A percentile compares a stretch with the other conserved stretches of the same genome.
Evolutionary conservation across 2,113 vertebrate species (phyloP).

Genomic region (Spizaetus ornatus): DNA sequence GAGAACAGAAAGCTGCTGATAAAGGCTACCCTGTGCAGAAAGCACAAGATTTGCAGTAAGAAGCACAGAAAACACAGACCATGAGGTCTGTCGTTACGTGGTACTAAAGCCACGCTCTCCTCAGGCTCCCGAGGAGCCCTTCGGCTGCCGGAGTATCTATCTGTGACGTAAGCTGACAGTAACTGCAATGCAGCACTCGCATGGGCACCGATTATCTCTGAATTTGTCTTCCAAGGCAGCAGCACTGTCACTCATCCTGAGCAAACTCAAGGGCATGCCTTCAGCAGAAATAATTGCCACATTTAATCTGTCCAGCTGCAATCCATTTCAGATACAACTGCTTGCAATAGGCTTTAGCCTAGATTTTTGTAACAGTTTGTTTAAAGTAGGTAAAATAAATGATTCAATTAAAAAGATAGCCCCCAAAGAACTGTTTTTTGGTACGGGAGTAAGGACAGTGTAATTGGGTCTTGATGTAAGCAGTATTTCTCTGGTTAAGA

Average conservation of each 20-base stretch:
- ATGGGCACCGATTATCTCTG: not conserved
- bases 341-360: not conserved
- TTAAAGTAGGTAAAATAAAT: constrained; percentile 49
- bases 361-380: not conserved
- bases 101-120: not conserved
- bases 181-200: constrained; percentile 63
- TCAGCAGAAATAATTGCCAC: not conserved
- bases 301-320: not conserved
- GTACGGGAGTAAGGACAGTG: not conserved
- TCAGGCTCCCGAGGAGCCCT: not conserved
- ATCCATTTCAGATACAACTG: not conserved
- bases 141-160: not conserved
- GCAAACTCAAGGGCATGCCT: constrained; percentile 36
- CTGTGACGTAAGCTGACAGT: not conserved
- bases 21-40: not conserved
- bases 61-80: not conserved
- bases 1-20: not conserved
- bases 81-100: not conserved
- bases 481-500: not conserved
- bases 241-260: not conserved
- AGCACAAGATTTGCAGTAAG: not conserved
- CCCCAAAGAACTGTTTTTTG: not conserved
- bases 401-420: constrained; percentile 14
- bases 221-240: not conserved
- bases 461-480: constrained; percentile 34